These are phyloP conservation scores for Psilanteris sp. DNA, from an alignment of 1,140 invertebrate genomes.

Conservation along the genomic window DNA sequence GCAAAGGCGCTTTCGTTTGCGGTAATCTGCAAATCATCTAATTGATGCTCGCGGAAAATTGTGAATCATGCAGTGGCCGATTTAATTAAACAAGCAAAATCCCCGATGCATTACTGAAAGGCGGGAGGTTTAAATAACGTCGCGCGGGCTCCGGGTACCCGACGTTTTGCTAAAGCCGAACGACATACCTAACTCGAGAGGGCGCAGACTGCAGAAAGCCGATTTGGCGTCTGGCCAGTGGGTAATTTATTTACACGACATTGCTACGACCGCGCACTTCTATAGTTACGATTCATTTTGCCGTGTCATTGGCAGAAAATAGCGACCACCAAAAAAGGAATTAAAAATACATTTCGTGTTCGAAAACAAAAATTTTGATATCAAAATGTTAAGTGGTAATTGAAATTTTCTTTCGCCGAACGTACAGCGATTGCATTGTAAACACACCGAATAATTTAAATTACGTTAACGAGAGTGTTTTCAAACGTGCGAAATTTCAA, in stretches of 20 bases:
- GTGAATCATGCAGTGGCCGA: constrained; percentile 15
- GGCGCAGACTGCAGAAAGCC: constrained; percentile 59
- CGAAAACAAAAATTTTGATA: constrained; percentile 1
- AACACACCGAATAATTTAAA: no score
- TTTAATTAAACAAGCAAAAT: constrained; percentile 49
- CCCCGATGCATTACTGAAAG: constrained; percentile 23
- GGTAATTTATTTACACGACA: constrained; percentile 67
- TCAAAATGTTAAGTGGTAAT: background rate
- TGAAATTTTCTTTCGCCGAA: no score
- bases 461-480: no score
- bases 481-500: no score
- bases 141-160: constrained; percentile 5
- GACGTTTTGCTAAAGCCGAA: background rate
- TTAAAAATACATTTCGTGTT: constrained; percentile 9
- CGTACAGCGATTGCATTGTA: no score
- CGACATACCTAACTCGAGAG: constrained; percentile 31
- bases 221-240: constrained; percentile 62
- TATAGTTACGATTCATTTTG: constrained; percentile 59
- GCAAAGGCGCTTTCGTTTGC: constrained; percentile 4
- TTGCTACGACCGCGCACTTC: constrained; percentile 45
- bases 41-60: constrained; percentile 33
- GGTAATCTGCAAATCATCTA: constrained; percentile 42
- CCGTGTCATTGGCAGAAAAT: constrained; percentile 42
- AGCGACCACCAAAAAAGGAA: constrained; percentile 15
- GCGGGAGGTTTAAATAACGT: constrained; percentile 45